These are phyloP conservation scores for Eclectus roratus DNA, from an alignment of 2,113 vertebrate species.

Conservation along the genomic window DNA sequence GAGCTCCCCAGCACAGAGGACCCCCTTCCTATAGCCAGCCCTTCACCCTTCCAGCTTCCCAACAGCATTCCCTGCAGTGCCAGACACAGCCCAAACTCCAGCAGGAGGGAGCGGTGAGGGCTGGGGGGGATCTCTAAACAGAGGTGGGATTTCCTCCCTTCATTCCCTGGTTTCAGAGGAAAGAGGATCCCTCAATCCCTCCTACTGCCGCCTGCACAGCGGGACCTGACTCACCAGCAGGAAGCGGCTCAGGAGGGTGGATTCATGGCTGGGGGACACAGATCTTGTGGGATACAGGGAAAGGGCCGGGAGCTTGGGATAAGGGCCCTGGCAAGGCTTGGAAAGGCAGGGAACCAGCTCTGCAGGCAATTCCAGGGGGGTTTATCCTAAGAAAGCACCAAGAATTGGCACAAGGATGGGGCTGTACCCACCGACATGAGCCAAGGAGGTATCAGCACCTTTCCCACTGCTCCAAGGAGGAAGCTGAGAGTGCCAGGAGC, in stretches of 20 bases:
- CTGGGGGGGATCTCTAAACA: background rate
- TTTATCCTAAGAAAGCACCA: background rate
- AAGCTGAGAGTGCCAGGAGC: fast-evolving
- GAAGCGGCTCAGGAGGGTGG: background rate
- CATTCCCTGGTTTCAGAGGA: background rate
- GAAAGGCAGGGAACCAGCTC: background rate
- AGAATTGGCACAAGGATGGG: too few relatives aligned
- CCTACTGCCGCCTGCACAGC: background rate
- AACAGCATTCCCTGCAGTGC: background rate
- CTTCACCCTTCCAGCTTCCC: background rate
- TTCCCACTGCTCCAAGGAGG: too few relatives aligned
- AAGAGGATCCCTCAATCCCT: background rate
- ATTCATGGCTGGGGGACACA: background rate
- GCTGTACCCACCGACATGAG: fast-evolving
- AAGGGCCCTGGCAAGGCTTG: background rate
- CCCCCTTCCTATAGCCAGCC: fast-evolving
- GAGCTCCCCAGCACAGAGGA: background rate
- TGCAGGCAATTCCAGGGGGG: too few relatives aligned
- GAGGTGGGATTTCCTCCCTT: background rate
- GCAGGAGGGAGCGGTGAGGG: background rate
- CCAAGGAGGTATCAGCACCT: background rate
- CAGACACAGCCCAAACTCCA: fast-evolving
- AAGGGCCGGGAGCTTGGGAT: background rate
- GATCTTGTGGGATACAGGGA: fast-evolving
- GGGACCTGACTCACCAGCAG: background rate